Percentiles rank a stretch among this genome's conserved stretches.
Conservation (phyloP, 2,113 vertebrate genomes). For the Notarius lentiginosus region DNA sequence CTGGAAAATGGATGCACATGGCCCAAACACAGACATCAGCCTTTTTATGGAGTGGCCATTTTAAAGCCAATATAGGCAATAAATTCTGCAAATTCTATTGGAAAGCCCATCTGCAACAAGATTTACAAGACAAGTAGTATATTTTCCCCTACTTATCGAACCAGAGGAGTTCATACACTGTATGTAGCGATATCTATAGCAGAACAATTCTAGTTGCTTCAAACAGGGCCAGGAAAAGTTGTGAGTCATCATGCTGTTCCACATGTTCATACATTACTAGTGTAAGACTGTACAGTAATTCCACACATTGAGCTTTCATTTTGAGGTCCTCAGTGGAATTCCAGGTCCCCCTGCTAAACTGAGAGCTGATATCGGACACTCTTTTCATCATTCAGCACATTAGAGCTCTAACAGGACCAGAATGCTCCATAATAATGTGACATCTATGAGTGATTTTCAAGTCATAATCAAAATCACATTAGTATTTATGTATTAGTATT, state of each 20-base stretch:
- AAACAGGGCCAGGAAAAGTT: constrained; percentile 3
- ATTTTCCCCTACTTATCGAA: neutral
- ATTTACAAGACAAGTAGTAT: constrained; percentile 19
- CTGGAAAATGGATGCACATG: constrained; percentile 22
- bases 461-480: neutral
- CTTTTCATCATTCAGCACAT: constrained; percentile 5
- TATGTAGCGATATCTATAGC: constrained; percentile 6
- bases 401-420: neutral
- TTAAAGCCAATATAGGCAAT: constrained; percentile 1
- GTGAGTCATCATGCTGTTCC: neutral
- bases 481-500: neutral
- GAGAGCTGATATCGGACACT: constrained; percentile 13
- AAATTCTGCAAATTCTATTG: constrained; percentile 24
- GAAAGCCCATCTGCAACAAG: constrained; percentile 7
- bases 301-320: constrained; percentile 29
- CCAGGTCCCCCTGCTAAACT: constrained; percentile 2
- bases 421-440: neutral
- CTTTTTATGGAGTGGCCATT: constrained; percentile 21
- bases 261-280: constrained; percentile 18
- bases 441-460: neutral
- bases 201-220: neutral
- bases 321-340: constrained; percentile 13
- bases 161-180: neutral
- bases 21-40: neutral
- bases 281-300: neutral